Conservation (phyloP, 1,140 invertebrate species). For the Anastatus disparis region DNA sequence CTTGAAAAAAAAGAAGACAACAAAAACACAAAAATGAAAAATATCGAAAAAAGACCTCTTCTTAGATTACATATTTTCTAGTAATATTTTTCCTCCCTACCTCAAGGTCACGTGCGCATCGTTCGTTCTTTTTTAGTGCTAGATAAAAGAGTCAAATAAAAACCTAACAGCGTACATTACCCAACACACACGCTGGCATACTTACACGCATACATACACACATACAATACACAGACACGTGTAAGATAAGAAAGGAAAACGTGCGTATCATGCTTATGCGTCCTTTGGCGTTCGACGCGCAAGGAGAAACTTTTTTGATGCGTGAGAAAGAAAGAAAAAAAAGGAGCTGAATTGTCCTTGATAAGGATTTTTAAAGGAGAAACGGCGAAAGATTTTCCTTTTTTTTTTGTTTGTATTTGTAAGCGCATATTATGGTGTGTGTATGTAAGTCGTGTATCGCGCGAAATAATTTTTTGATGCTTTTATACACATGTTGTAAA, state of each 20-base stretch:
- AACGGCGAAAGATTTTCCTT: not conserved
- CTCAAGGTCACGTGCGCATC: slow-evolving; percentile 51
- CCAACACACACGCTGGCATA: not conserved
- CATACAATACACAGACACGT: not conserved
- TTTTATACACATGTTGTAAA: no score
- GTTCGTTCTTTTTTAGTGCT: slow-evolving; percentile 46
- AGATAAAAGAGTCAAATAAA: not conserved
- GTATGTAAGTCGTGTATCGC: no score
- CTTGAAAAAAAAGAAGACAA: not conserved
- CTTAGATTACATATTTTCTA: slow-evolving; percentile 54
- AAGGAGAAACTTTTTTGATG: no score
- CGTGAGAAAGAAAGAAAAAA: no score
- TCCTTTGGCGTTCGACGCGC: not conserved
- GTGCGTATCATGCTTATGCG: no score
- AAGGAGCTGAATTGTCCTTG: not conserved
- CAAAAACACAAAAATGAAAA: no score
- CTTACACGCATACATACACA: not conserved
- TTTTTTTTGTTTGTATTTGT: not conserved
- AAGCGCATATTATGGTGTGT: not conserved
- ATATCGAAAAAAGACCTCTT: slow-evolving; percentile 43
- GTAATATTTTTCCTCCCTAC: slow-evolving; percentile 54
- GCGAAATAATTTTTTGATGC: no score
- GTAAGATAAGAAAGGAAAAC: no score
- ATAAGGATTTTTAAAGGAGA: no score
- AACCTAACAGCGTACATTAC: not conserved